A percentile compares a stretch with the other conserved stretches of the same genome.
Evolutionary conservation across 2,888 invertebrate genomes (phyloP).

Genomic region (Entomobrya multifasciata): DNA sequence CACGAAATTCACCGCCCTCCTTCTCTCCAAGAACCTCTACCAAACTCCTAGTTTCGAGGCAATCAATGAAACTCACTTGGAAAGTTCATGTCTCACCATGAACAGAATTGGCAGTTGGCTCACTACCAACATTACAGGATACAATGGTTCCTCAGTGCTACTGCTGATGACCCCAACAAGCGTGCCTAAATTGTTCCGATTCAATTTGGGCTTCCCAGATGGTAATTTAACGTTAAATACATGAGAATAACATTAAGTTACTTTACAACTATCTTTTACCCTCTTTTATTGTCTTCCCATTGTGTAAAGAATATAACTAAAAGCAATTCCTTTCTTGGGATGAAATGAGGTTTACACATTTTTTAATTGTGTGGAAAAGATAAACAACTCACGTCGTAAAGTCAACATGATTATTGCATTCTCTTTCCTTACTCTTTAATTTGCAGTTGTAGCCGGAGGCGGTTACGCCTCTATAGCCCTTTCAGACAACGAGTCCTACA

Average conservation of each 20-base stretch:
- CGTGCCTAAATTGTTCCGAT: slow-evolving; percentile 49
- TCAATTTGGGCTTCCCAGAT: slow-evolving; percentile 54
- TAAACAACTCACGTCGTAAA: not conserved
- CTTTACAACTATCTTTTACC: no score
- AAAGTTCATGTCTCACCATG: slow-evolving; percentile 51
- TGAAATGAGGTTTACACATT: not conserved
- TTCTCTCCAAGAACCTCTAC: slow-evolving; percentile 50
- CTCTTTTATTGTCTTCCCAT: not conserved
- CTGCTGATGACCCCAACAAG: slow-evolving; percentile 42
- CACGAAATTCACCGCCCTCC: slow-evolving; percentile 41
- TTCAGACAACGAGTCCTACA: slow-evolving; percentile 63
- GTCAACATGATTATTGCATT: not conserved
- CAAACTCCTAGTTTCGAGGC: slow-evolving; percentile 44
- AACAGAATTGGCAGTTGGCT: slow-evolving; percentile 41
- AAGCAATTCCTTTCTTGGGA: not conserved
- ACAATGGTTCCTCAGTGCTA: slow-evolving; percentile 31
- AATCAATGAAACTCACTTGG: slow-evolving; percentile 54
- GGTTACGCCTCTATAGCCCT: slow-evolving; percentile 64
- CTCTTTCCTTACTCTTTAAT: not conserved
- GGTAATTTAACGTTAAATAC: slow-evolving; percentile 48
- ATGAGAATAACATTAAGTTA: slow-evolving; percentile 11
- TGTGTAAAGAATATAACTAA: not conserved
- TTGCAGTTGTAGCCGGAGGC: slow-evolving; percentile 48
- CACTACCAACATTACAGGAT: slow-evolving; percentile 50
- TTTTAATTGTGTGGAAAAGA: slow-evolving; percentile 19